These are phyloP conservation scores for Ophioninae sp. DNA, from an alignment of 2,888 invertebrate species.

Conservation along the genomic window DNA sequence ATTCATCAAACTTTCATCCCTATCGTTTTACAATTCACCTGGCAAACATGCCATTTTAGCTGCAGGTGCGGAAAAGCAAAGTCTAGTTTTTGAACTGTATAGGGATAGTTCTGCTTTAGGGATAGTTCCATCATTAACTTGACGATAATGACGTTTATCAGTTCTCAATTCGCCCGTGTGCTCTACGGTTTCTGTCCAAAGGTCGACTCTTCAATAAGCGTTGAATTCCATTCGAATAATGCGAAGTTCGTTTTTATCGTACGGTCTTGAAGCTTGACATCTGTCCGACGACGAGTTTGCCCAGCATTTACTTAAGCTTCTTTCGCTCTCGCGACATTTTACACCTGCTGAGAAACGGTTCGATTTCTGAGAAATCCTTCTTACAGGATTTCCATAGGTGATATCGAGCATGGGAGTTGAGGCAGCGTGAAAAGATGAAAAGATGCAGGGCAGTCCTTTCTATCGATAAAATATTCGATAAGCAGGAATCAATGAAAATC, in stretches of 20 bases:
- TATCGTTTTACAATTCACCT: constrained; percentile 36
- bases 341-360: constrained; percentile 2
- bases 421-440: constrained; percentile 10
- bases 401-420: background rate
- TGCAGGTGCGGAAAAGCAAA: constrained; percentile 12
- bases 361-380: constrained; percentile 36
- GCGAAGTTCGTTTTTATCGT: constrained; percentile 40
- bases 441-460: background rate
- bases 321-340: constrained; percentile 4
- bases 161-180: background rate
- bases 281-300: constrained; percentile 39
- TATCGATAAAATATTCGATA: background rate
- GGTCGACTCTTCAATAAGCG: background rate
- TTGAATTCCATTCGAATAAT: constrained; percentile 35
- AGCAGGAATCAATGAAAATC: background rate
- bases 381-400: constrained; percentile 38
- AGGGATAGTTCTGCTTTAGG: too few species aligned
- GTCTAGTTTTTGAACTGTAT: background rate
- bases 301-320: constrained; percentile 27
- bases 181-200: background rate
- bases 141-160: constrained; percentile 4
- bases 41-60: constrained; percentile 21
- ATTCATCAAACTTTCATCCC: constrained; percentile 52
- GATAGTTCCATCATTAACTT: background rate
- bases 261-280: constrained; percentile 25